These are phyloP conservation scores for Drosophila nebulosa DNA, from an alignment of 1,140 invertebrate species.

Conservation along the genomic window DNA sequence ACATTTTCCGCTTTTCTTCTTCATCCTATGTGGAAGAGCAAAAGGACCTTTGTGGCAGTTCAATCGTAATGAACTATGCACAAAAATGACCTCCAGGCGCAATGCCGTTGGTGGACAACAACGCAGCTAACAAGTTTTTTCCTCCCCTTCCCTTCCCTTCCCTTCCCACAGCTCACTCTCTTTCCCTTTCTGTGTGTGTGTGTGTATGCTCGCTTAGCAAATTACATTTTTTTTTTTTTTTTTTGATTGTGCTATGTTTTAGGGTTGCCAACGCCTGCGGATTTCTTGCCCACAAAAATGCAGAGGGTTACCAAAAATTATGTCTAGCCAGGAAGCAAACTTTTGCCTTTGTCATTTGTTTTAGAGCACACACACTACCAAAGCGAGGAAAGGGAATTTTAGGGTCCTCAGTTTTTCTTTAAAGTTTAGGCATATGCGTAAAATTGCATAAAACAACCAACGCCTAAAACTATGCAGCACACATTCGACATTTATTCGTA, in stretches of 20 bases:
- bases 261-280: conserved; percentile 48
- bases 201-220: conserved; percentile 36
- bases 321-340: conserved; percentile 75
- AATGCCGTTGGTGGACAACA: conserved; percentile 48
- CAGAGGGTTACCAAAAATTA: conserved; percentile 58
- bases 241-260: conserved; percentile 36
- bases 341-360: conserved; percentile 70
- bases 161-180: conserved; percentile 14
- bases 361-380: neutral
- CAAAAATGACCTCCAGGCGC: conserved; percentile 67
- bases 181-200: conserved; percentile 7
- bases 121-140: conserved; percentile 61
- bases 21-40: conserved; percentile 8
- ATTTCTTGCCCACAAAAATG: conserved; percentile 39
- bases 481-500: too few relatives aligned
- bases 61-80: conserved; percentile 76
- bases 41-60: conserved; percentile 62
- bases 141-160: neutral
- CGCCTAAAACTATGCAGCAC: neutral
- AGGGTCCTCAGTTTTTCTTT: neutral
- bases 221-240: conserved; percentile 51
- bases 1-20: neutral
- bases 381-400: neutral
- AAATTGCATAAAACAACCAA: neutral
- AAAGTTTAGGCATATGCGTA: neutral